A percentile compares a stretch with the other conserved stretches of the same genome.
Conservation (phyloP, 2,888 invertebrate genomes). For the Proisotoma minuta region DNA sequence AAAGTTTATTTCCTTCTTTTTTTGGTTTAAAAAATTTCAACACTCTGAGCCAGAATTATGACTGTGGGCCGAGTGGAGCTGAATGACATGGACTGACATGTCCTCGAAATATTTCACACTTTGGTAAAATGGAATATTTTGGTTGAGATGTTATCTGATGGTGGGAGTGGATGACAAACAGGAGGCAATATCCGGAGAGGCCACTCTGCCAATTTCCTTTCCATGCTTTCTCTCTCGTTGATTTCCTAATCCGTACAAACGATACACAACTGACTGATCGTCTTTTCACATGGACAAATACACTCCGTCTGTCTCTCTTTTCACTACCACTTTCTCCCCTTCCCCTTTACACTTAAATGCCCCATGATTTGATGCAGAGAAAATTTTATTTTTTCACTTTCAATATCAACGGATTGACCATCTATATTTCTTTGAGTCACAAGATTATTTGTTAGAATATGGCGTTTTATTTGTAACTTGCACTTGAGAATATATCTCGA, state of each 20-base stretch:
- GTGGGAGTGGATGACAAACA: slow-evolving; percentile 16
- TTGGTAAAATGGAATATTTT: neutral
- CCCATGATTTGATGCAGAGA: too few relatives aligned
- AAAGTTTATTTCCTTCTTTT: too few relatives aligned
- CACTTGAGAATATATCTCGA: neutral
- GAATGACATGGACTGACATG: neutral
- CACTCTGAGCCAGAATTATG: neutral
- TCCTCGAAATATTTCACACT: neutral
- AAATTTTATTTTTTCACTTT: too few relatives aligned
- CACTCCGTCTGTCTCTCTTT: neutral
- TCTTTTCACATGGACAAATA: slow-evolving; percentile 14
- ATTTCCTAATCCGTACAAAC: slow-evolving; percentile 17
- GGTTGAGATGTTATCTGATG: neutral
- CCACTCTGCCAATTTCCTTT: slow-evolving; percentile 43
- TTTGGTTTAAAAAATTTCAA: too few relatives aligned
- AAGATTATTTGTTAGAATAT: too few relatives aligned
- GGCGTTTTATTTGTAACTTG: too few relatives aligned
- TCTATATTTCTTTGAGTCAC: too few relatives aligned
- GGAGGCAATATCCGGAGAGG: slow-evolving; percentile 46
- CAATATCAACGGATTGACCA: too few relatives aligned
- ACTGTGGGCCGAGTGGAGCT: neutral
- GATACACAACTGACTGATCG: neutral
- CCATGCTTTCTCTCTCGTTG: slow-evolving; percentile 13
- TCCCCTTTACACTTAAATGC: neutral
- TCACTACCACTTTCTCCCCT: neutral